Evolutionary conservation across 2,797 vertebrate species (phyloP), one percentile per base, ranked within the genome.

Genomic region (Carapus acus): DNA sequence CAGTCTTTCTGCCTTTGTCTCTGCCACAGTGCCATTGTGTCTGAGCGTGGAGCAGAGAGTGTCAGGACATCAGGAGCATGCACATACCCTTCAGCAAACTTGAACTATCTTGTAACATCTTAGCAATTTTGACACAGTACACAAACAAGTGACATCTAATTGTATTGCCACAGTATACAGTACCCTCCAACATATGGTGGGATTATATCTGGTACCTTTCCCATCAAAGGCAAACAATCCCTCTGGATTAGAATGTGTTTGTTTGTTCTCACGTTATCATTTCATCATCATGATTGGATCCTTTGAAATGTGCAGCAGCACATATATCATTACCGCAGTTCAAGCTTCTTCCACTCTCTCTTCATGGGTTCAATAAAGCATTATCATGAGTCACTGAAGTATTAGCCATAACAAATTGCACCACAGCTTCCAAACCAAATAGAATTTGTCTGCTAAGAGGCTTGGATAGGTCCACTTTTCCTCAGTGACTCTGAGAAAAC

Each of bases 391-490:
- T 76, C 73, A 75, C 72, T 76, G 58, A 64, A 34, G 65, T 62
- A 78, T 78, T 71, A 81, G 68, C 70, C 64, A 65, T 74, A 80
- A 82, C 80, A 82, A 83, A 83, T 77, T 83, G 67, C 53, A 67
- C 50, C 33, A 71, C 56, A 27, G 65, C 58, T 42, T 67, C 82
- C 84, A 85, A 82, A 64, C 53, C 58, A 78, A 82, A 81, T 67
- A 81, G 23, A 71, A 65, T 72, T 58, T 60, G 49, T 70, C 62
- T 79, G 78, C 62, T 61, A 50, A 49, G 65, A 77, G 49, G 65
- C 55, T 80, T 81, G 78, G 67, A 75, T 18, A 20, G 56, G 34
- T 54, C 44, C 51, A 29, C 46, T 56, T 69, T 80, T 83, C 74
- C 73, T 77, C 60, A 73, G 71, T 16, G 47, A 57, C 74, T 69